These are phyloP conservation scores for Drosophila leonis DNA, from an alignment of 2,888 invertebrate genomes.

Conservation along the genomic window DNA sequence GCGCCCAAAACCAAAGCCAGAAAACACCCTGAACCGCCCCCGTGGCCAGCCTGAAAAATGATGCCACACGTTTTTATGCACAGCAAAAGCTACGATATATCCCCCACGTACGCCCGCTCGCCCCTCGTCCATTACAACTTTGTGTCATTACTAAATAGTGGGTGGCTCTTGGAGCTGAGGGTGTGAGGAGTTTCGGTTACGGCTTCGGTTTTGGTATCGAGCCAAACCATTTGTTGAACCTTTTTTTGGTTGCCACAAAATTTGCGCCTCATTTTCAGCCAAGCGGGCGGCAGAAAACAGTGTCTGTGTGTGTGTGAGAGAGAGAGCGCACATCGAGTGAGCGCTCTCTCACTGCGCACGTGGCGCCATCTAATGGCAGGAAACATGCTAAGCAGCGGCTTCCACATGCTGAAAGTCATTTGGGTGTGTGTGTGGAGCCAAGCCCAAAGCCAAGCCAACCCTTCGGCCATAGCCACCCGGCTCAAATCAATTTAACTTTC, in stretches of 20 bases:
- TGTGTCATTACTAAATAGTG: conserved; percentile 80
- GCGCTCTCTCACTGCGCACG: conserved; percentile 63
- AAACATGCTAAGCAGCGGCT: conserved; percentile 80
- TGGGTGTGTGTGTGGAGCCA: conserved; percentile 51
- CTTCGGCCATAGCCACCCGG: conserved; percentile 55
- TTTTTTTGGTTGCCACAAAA: conserved; percentile 77
- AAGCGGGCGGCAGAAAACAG: background rate
- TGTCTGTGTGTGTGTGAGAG: conserved; percentile 8
- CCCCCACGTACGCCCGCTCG: background rate
- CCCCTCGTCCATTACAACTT: conserved; percentile 37
- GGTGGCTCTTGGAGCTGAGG: conserved; percentile 40
- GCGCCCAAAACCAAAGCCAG: conserved; percentile 69
- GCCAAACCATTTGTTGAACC: conserved; percentile 82
- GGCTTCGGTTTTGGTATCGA: conserved; percentile 57
- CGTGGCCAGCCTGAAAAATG: conserved; percentile 62
- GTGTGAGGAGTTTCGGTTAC: conserved; percentile 45
- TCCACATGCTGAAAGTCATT: conserved; percentile 80
- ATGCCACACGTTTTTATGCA: conserved; percentile 59
- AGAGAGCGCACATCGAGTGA: conserved; percentile 4
- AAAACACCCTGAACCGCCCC: conserved; percentile 51
- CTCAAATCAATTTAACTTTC: conserved; percentile 80
- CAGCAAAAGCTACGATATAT: conserved; percentile 11
- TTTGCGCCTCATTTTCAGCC: conserved; percentile 80
- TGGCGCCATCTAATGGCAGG: conserved; percentile 73
- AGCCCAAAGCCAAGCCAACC: conserved; percentile 44